A percentile compares a stretch with the other conserved stretches of the same genome.
Conservation (phyloP, 2,888 invertebrate species). For the Helleia helle region DNA sequence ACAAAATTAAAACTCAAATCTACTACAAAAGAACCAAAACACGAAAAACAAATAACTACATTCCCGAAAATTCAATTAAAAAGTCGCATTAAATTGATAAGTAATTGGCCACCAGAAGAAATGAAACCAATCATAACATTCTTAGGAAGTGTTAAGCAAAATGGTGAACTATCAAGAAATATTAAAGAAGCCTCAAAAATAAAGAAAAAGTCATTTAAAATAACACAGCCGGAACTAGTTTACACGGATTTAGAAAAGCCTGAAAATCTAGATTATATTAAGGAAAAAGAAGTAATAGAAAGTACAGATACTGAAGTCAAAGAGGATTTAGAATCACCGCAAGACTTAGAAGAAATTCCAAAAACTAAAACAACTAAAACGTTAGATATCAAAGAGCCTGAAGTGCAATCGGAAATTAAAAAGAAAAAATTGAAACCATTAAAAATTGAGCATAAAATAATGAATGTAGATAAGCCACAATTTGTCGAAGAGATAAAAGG, state of each 20-base stretch:
- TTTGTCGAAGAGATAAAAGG: conserved; percentile 75
- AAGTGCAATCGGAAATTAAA: conserved; percentile 7
- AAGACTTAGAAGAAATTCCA: background rate
- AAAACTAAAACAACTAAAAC: conserved; percentile 6
- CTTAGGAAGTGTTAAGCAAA: conserved; percentile 72
- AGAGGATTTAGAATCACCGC: conserved; percentile 6
- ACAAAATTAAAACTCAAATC: conserved; percentile 80
- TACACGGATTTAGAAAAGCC: conserved; percentile 70
- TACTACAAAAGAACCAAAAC: conserved; percentile 54
- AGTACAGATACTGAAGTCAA: background rate
- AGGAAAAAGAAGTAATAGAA: conserved; percentile 28
- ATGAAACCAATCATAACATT: conserved; percentile 64
- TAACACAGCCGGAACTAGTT: conserved; percentile 63
- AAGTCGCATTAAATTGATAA: conserved; percentile 77
- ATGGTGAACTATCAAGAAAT: conserved; percentile 79
- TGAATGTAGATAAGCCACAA: conserved; percentile 77
- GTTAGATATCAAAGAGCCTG: conserved; percentile 12
- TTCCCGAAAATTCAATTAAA: conserved; percentile 81
- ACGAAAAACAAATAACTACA: conserved; percentile 40
- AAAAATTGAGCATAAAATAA: conserved; percentile 76
- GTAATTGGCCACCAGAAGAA: conserved; percentile 76
- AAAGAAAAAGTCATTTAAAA: conserved; percentile 72
- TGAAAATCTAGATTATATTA: conserved; percentile 36
- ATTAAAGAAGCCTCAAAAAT: conserved; percentile 78
- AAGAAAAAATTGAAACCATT: conserved; percentile 62